These are phyloP conservation scores for Tyrannus savana DNA, from an alignment of 2,113 vertebrate genomes.

Conservation along the genomic window DNA sequence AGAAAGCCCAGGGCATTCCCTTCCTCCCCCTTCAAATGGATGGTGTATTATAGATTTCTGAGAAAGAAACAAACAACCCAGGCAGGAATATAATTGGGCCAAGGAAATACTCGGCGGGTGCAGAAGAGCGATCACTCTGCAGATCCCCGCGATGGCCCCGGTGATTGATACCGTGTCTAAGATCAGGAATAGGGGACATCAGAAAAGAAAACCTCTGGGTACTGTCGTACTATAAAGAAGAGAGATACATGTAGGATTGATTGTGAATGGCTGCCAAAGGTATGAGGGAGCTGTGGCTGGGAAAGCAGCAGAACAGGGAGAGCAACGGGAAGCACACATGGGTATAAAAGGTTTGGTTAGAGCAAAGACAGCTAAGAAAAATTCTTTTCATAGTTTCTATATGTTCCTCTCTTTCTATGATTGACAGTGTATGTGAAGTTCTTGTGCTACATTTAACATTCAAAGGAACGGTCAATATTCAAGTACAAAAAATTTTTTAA, in stretches of 20 bases:
- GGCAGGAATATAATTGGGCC: conserved; percentile 6
- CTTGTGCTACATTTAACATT: neutral
- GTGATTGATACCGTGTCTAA: neutral
- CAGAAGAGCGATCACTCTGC: neutral
- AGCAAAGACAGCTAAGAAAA: neutral
- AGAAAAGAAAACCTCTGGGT: neutral
- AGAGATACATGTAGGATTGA: neutral
- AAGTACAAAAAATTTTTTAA: neutral
- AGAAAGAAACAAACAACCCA: conserved; percentile 11
- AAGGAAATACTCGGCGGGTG: conserved; percentile 23
- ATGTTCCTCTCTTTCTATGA: neutral
- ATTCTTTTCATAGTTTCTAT: neutral
- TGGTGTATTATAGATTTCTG: conserved; percentile 26
- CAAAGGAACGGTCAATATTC: neutral
- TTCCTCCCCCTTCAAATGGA: neutral
- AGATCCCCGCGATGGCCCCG: rapidly evolving
- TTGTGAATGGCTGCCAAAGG: neutral
- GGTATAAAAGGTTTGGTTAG: neutral
- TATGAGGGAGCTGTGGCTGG: neutral
- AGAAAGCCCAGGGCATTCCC: conserved; percentile 25
- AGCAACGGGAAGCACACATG: neutral
- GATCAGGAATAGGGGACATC: neutral
- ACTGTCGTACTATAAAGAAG: neutral
- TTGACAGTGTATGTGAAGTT: neutral
- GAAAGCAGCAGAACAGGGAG: neutral